These are phyloP conservation scores for Pogonophryne albipinna DNA, from an alignment of 2,797 vertebrate genomes.

Conservation along the genomic window DNA sequence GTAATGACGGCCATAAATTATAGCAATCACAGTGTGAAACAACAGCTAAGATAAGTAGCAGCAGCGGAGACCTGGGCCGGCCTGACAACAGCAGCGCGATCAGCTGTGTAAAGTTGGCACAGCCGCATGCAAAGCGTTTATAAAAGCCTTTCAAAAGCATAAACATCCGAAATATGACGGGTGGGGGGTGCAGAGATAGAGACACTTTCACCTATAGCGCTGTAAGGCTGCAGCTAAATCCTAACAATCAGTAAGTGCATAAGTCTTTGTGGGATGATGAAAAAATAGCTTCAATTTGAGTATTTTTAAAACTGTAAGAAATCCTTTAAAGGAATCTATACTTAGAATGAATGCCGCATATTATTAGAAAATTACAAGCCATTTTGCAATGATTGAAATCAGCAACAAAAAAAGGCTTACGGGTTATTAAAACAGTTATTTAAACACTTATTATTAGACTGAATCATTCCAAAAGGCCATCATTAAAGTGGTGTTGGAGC, in stretches of 20 bases:
- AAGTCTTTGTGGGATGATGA: not conserved
- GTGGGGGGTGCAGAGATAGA: not conserved
- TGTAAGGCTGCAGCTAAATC: not conserved
- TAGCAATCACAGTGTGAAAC: conserved; percentile 67
- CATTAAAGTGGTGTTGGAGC: conserved; percentile 24
- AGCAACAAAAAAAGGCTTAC: not conserved
- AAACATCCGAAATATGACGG: conserved; percentile 37
- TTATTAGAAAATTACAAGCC: not conserved
- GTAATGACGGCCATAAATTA: conserved; percentile 80
- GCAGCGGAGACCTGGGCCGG: conserved; percentile 38
- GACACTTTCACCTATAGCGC: not conserved
- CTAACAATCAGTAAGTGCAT: too few relatives aligned
- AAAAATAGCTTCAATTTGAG: not conserved
- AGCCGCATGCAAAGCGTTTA: conserved; percentile 23
- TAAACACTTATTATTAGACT: not conserved
- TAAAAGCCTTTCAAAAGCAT: not conserved
- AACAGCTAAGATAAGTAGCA: conserved; percentile 69
- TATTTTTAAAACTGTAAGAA: not conserved
- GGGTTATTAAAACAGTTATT: not conserved
- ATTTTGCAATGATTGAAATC: not conserved
- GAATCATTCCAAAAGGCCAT: not conserved
- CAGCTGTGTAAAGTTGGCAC: conserved; percentile 52
- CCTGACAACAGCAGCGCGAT: conserved; percentile 46
- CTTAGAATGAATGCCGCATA: not conserved
- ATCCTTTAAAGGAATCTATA: not conserved